Conservation (phyloP, 2,888 invertebrate species). For the Prenolepis imparis region DNA sequence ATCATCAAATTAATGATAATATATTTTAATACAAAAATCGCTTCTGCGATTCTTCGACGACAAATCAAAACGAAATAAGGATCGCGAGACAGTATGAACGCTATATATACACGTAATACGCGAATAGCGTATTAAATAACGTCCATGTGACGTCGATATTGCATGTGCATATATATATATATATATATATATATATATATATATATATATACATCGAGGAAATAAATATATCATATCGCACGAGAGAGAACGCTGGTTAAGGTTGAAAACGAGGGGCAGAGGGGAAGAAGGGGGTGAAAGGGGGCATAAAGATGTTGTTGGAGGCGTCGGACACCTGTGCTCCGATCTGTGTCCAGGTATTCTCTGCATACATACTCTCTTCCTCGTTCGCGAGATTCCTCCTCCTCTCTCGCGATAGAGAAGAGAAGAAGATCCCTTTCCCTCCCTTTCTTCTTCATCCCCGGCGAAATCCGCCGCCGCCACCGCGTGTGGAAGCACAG, state of each 20-base stretch:
- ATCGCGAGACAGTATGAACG: neutral
- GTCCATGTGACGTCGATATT: slow-evolving; percentile 20
- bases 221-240: slow-evolving; percentile 71
- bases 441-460: slow-evolving; percentile 47
- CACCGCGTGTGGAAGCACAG: slow-evolving; percentile 57
- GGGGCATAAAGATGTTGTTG: slow-evolving; percentile 84
- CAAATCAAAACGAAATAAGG: slow-evolving; percentile 1
- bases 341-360: slow-evolving; percentile 45
- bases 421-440: neutral
- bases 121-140: slow-evolving; percentile 66
- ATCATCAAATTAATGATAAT: neutral
- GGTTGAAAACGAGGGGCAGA: slow-evolving; percentile 76
- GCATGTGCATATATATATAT: slow-evolving; percentile 59
- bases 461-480: slow-evolving; percentile 59
- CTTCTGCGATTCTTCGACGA: neutral
- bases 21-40: neutral
- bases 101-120: neutral
- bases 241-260: slow-evolving; percentile 74
- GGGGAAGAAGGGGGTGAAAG: too few relatives aligned
- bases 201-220: slow-evolving; percentile 65
- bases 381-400: slow-evolving; percentile 15
- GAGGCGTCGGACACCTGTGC: slow-evolving; percentile 85
- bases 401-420: slow-evolving; percentile 45
- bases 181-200: slow-evolving; percentile 61
- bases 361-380: slow-evolving; percentile 74